Percentiles rank a stretch among this genome's conserved stretches.
Conservation (phyloP, 2,888 invertebrate species). For the Sinelater perroti region DNA sequence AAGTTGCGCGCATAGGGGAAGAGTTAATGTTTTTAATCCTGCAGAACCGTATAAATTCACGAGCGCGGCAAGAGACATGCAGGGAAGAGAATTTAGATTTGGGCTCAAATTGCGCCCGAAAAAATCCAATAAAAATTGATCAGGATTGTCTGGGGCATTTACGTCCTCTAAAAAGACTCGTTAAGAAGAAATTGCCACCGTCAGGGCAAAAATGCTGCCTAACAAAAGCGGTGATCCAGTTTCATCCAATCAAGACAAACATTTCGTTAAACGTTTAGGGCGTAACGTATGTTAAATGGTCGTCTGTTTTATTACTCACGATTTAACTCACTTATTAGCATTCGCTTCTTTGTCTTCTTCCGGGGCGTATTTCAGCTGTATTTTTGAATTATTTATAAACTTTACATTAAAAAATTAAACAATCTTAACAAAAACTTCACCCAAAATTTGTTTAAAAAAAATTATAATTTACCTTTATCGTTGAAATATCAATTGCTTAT, state of each 20-base stretch:
- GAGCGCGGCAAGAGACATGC: constrained; percentile 17
- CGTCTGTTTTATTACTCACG: constrained; percentile 37
- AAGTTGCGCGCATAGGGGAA: constrained; percentile 27
- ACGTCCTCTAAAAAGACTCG: constrained; percentile 25
- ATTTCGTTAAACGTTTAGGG: constrained; percentile 38
- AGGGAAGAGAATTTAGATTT: constrained; percentile 28
- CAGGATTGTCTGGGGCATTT: constrained; percentile 28
- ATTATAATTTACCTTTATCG: too few relatives aligned
- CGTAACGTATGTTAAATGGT: constrained; percentile 41
- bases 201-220: constrained; percentile 24
- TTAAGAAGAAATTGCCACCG: constrained; percentile 32
- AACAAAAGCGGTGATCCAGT: constrained; percentile 29
- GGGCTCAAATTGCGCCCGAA: constrained; percentile 25
- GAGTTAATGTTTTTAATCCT: constrained; percentile 44
- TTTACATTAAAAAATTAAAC: too few relatives aligned
- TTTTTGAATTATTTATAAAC: neutral
- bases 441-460: too few relatives aligned
- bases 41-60: constrained; percentile 35
- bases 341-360: constrained; percentile 17
- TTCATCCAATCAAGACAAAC: constrained; percentile 40
- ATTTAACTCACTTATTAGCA: constrained; percentile 38
- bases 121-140: constrained; percentile 35
- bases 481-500: too few relatives aligned
- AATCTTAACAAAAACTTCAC: too few relatives aligned
- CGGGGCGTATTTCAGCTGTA: neutral